These are phyloP conservation scores for Molanna angustata DNA, from an alignment of 2,888 invertebrate genomes.

Conservation along the genomic window DNA sequence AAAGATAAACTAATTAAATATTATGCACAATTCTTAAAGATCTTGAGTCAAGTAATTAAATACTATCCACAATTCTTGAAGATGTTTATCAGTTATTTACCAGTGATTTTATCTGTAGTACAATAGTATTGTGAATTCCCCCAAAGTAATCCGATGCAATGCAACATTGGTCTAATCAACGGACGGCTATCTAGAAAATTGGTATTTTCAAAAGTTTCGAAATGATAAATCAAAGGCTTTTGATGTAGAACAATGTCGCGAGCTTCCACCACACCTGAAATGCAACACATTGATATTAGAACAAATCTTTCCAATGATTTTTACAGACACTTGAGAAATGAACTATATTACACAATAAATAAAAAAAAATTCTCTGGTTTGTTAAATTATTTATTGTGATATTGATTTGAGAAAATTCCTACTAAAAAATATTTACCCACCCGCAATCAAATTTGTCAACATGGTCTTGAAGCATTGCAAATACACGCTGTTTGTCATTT, in stretches of 20 bases:
- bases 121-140: conserved; percentile 77
- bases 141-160: conserved; percentile 82
- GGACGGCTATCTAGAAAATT: conserved; percentile 64
- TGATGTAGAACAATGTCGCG: conserved; percentile 80
- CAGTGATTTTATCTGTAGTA: conserved; percentile 54
- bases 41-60: too few species aligned
- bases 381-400: too few species aligned
- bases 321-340: background rate
- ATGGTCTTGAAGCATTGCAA: conserved; percentile 72
- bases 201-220: conserved; percentile 67
- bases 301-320: background rate
- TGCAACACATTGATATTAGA: conserved; percentile 23
- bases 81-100: too few species aligned
- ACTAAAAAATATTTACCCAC: conserved; percentile 46
- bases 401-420: background rate
- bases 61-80: too few species aligned
- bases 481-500: conserved; percentile 77
- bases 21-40: too few species aligned
- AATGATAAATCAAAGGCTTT: conserved; percentile 65
- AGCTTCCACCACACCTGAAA: conserved; percentile 73
- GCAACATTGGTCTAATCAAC: conserved; percentile 67
- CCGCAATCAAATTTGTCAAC: conserved; percentile 74
- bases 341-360: too few species aligned
- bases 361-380: too few species aligned
- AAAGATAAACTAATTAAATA: too few species aligned